Evolutionary conservation across 2,797 vertebrate species (phyloP).

Genomic region (Prunella strophiata): DNA sequence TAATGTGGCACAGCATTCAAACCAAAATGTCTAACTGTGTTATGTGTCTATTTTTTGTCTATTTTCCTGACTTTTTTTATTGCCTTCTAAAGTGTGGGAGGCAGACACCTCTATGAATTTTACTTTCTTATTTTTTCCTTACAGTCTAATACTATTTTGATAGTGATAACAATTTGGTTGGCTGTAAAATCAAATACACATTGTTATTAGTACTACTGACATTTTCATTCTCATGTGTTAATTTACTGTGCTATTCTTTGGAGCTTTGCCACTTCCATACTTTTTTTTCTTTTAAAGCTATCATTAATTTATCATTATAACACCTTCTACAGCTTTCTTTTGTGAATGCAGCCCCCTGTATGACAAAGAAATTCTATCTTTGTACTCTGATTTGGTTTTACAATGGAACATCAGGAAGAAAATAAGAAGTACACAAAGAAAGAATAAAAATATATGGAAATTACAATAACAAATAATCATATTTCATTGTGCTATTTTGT

Average conservation of each 20-base stretch:
- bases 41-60: not conserved
- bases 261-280: conserved; percentile 54
- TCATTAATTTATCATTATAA: conserved; percentile 70
- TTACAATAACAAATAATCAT: not conserved
- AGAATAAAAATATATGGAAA: not conserved
- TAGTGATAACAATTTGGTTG: conserved; percentile 5
- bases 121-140: conserved; percentile 5
- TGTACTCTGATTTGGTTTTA: conserved; percentile 17
- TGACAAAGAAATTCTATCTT: conserved; percentile 31
- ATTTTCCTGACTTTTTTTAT: not conserved
- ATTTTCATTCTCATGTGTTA: conserved; percentile 42
- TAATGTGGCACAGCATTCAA: not conserved
- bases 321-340: conserved; percentile 37
- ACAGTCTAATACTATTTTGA: conserved; percentile 39
- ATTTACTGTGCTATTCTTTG: conserved; percentile 39
- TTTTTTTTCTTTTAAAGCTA: conserved; percentile 56
- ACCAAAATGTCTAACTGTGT: not conserved
- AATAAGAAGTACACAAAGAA: not conserved
- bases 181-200: conserved; percentile 29
- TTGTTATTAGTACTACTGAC: conserved; percentile 24
- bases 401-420: conserved; percentile 4
- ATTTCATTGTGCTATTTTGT: not conserved
- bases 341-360: conserved; percentile 5
- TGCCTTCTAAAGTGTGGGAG: not conserved
- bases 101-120: not conserved